These are phyloP conservation scores for Pelusios castaneus DNA, from an alignment of 2,113 vertebrate species.

Conservation along the genomic window DNA sequence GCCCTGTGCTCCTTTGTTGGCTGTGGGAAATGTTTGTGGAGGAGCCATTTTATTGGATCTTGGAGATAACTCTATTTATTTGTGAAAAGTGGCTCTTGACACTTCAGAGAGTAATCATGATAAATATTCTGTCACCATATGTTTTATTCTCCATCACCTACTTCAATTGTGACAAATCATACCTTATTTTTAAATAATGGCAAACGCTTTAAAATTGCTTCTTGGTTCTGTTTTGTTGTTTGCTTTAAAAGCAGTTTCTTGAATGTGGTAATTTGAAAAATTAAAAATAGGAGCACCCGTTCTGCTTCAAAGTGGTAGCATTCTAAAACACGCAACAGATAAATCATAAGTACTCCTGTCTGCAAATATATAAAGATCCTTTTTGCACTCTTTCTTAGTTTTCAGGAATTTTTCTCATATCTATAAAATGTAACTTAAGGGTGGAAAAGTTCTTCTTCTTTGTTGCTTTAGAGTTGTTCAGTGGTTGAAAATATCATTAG, in stretches of 20 bases:
- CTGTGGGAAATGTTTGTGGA: background rate
- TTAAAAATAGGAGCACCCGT: background rate
- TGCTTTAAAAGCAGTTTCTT: background rate
- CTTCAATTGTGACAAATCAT: background rate
- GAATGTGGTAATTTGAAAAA: background rate
- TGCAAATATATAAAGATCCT: background rate
- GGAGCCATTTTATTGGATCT: background rate
- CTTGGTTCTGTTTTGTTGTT: background rate
- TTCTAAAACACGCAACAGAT: background rate
- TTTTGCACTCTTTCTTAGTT: background rate
- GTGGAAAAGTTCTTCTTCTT: background rate
- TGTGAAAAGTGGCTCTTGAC: background rate
- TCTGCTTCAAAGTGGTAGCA: background rate
- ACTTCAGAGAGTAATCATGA: background rate
- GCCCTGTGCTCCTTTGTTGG: background rate
- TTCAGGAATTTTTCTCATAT: background rate
- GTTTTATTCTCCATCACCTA: background rate
- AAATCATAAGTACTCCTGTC: background rate
- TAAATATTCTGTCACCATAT: background rate
- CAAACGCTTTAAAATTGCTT: background rate
- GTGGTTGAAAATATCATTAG: too few relatives aligned
- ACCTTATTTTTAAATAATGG: background rate
- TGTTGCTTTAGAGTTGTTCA: background rate
- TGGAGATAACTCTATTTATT: background rate
- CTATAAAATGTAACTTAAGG: background rate